A percentile compares a stretch with the other conserved stretches of the same genome.
Conservation (phyloP, 1,140 invertebrate genomes). For the Bursaphelenchus mucronatus region DNA sequence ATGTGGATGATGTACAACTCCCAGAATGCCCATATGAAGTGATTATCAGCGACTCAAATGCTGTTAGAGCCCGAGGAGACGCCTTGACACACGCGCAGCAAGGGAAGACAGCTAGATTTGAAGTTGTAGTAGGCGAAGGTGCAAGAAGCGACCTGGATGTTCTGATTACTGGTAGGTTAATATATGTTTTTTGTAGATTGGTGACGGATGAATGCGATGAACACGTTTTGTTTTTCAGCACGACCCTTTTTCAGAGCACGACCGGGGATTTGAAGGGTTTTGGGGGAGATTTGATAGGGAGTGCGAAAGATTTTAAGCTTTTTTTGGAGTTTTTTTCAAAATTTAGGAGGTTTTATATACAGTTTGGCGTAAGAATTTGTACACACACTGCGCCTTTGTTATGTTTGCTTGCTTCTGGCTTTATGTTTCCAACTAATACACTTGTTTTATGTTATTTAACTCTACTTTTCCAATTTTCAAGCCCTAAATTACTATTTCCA, state of each 20-base stretch:
- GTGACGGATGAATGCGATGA: slow-evolving; percentile 1
- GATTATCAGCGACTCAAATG: slow-evolving; percentile 40
- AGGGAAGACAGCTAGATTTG: slow-evolving; percentile 67
- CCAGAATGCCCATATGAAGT: slow-evolving; percentile 61
- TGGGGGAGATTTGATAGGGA: background rate
- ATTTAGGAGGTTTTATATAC: too few species aligned
- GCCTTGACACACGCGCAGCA: slow-evolving; percentile 66
- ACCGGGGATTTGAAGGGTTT: background rate
- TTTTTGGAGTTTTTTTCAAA: too few species aligned
- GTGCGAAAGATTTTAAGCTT: too few species aligned
- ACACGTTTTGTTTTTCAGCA: background rate
- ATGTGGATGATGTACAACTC: slow-evolving; percentile 60
- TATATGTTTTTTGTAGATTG: background rate
- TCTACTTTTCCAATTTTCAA: slow-evolving; percentile 18
- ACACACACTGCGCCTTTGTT: too few species aligned
- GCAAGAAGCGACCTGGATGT: slow-evolving; percentile 63
- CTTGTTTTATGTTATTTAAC: slow-evolving; percentile 16
- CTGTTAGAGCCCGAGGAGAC: slow-evolving; percentile 62
- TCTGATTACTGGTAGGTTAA: slow-evolving; percentile 62
- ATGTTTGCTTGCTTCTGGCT: too few species aligned
- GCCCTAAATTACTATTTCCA: slow-evolving; percentile 48
- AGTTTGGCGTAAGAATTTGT: too few species aligned
- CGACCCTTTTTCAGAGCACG: slow-evolving; percentile 8
- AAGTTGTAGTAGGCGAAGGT: slow-evolving; percentile 65
- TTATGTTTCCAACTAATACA: too few species aligned